These are phyloP conservation scores for Procambarus virginalis DNA, from an alignment of 1,140 invertebrate genomes.

Conservation along the genomic window DNA sequence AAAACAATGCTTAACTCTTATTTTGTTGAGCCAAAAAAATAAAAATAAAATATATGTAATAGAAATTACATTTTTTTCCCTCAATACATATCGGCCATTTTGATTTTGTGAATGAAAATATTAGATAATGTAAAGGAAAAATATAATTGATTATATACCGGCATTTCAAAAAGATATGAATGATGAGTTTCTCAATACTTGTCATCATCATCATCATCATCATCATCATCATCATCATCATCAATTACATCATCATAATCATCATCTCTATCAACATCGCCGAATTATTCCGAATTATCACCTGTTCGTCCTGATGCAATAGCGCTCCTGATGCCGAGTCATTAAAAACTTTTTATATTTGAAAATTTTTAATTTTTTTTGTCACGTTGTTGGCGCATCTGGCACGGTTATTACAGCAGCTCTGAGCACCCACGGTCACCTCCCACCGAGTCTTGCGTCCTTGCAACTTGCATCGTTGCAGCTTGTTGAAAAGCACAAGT, in stretches of 20 bases:
- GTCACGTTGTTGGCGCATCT: background rate
- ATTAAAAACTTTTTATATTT: background rate
- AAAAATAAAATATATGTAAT: no score
- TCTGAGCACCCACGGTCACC: background rate
- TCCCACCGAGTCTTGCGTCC: background rate
- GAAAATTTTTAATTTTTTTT: background rate
- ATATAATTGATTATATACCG: no score
- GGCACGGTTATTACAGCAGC: no score
- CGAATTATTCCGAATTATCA: background rate
- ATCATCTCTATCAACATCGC: background rate
- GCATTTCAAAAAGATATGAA: no score
- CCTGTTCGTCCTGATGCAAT: no score
- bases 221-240: background rate
- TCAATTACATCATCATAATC: background rate
- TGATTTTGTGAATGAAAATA: no score
- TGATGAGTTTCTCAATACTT: background rate
- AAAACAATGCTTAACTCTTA: background rate
- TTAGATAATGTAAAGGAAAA: no score
- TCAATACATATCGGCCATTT: no score
- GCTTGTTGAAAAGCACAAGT: slow-evolving; percentile 19
- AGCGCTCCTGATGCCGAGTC: no score
- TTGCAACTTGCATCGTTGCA: background rate
- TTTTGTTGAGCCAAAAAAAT: background rate
- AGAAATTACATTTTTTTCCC: no score
- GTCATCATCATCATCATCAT: background rate